These are phyloP conservation scores for Botia almorhae DNA, from an alignment of 2,797 vertebrate species.

Conservation along the genomic window DNA sequence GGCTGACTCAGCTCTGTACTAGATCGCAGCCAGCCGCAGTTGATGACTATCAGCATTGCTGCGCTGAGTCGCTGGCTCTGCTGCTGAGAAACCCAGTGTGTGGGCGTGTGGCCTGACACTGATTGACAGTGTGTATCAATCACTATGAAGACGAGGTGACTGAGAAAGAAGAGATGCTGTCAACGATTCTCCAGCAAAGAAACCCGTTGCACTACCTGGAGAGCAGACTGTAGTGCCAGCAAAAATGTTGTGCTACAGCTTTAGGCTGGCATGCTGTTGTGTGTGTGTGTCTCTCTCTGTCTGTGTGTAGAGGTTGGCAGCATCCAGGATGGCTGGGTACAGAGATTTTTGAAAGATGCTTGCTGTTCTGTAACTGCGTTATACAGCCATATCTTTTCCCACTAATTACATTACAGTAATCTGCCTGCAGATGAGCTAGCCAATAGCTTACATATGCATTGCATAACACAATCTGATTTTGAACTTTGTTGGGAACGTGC, in stretches of 20 bases:
- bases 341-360: constrained; percentile 63
- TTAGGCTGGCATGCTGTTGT: constrained; percentile 4
- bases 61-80: constrained; percentile 9
- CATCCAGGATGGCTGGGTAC: constrained; percentile 59
- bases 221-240: background rate
- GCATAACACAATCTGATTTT: constrained; percentile 66
- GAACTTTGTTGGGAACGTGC: constrained; percentile 54
- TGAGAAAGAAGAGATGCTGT: constrained; percentile 30
- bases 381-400: constrained; percentile 66
- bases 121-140: constrained; percentile 21
- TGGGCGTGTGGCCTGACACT: constrained; percentile 19
- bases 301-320: constrained; percentile 44
- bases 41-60: constrained; percentile 19
- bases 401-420: constrained; percentile 81
- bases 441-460: constrained; percentile 73
- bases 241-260: background rate
- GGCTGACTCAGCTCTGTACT: constrained; percentile 26
- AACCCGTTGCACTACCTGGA: background rate
- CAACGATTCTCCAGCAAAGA: constrained; percentile 33
- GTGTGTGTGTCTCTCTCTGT: background rate
- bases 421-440: constrained; percentile 68
- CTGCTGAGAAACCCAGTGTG: background rate
- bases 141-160: constrained; percentile 14
- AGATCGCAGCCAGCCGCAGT: constrained; percentile 16
- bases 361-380: constrained; percentile 70